phyloP scores from a whole-genome alignment of 2,113 vertebrate genomes.

The Tachycineta bicolor region DNA sequence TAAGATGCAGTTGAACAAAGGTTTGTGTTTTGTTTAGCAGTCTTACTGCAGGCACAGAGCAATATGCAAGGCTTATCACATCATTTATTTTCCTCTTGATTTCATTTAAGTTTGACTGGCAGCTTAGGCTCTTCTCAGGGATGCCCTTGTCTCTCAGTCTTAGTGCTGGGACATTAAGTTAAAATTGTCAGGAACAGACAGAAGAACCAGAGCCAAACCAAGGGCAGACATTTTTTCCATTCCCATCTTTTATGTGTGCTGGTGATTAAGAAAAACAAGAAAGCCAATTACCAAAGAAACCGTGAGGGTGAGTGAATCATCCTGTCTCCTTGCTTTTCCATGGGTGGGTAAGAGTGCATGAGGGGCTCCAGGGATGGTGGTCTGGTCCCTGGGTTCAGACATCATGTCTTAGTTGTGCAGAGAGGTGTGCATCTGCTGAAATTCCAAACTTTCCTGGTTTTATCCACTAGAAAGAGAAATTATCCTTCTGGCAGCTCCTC shows the following conservation, averaged over 20 bases:
- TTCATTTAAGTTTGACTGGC: neutral
- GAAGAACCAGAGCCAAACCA: neutral
- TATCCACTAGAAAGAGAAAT: neutral
- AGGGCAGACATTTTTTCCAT: neutral
- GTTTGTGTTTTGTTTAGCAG: neutral
- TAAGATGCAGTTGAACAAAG: neutral
- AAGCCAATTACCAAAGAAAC: neutral
- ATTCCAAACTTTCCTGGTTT: neutral
- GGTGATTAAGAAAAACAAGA: neutral
- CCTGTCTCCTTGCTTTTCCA: neutral
- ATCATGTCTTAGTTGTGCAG: fast-evolving
- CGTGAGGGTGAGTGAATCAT: neutral
- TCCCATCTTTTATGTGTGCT: neutral
- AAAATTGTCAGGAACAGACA: neutral
- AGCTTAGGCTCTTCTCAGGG: neutral
- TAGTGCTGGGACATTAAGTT: neutral
- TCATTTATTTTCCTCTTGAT: neutral
- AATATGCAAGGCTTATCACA: fast-evolving
- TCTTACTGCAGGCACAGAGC: neutral
- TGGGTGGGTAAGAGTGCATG: neutral
- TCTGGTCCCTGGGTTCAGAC: neutral
- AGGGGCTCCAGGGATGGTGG: neutral
- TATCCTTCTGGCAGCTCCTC: neutral
- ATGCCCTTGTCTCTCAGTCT: neutral
- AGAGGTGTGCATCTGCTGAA: neutral